Evolutionary conservation across 2,888 invertebrate species (phyloP), one percentile per base, ranked within the genome.

Genomic region (Epinotia nisella): DNA sequence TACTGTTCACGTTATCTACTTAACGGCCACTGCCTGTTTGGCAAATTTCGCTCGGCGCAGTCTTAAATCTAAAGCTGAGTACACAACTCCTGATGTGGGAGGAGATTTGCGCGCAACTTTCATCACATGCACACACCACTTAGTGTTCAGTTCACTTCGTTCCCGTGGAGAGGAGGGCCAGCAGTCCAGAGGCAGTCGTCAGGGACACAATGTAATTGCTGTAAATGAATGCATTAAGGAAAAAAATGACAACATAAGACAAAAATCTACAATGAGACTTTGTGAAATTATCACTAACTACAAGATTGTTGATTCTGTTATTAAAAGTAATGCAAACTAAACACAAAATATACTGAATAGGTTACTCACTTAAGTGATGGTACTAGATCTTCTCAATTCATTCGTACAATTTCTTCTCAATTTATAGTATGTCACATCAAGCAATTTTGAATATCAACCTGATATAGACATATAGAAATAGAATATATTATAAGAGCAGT

Each of bases 111-210:
- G 67, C 58, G 53, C 71, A 72, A 59, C 64, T 71, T 60, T 66
- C 72, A 74, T 74, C 75, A 78, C 77, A 79, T 72, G 71, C 78
- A 82, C 82, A 82, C 81, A 78, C 72, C 76, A 78, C 75, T 77
- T 58, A 71, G 74, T 77, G 76, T 80, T 76, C 75, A 74, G 65
- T 84, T 95, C 94, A 96, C 89, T 97, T 96, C 78, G 96, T 96
- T 85, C 98, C 97, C 67, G 99, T 99, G n/a, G 99, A 99, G 81
- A 99, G 95, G 71, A 99, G 95, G 58, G 99, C 99, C 80, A 99
- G 94, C 17, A 99, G 94, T 76, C 98, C 99, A 75, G 98, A 97
- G 15, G 99, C 97, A 64, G 95, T 94, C 45, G 97, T 96, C 78
- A 99, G 97, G 1, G 99, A 99, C 72, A 98, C 94, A 68, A 98